Evolutionary conservation across 92 coral and sea anemone genomes (phyloP).

Genomic region (Porites lobata): DNA sequence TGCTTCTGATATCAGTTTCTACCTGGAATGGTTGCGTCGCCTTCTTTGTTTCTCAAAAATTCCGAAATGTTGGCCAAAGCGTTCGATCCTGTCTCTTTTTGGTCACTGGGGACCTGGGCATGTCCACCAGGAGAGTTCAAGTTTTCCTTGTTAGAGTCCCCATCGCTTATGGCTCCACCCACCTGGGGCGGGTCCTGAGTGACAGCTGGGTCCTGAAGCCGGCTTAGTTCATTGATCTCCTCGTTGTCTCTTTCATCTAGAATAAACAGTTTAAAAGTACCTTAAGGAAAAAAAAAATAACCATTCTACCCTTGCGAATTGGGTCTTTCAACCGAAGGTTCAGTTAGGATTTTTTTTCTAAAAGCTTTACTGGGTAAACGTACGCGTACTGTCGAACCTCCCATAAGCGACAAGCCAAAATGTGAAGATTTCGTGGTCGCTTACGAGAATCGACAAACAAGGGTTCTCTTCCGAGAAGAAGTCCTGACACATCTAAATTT

Average conservation of each 20-base stretch:
- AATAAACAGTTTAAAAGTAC: neutral
- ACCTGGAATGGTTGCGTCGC: conserved; percentile 29
- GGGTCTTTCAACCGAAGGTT: too few relatives aligned
- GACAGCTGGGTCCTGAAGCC: conserved; percentile 39
- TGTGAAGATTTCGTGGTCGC: too few relatives aligned
- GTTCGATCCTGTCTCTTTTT: conserved; percentile 38
- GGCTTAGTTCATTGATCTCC: conserved; percentile 45
- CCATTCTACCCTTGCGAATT: too few relatives aligned
- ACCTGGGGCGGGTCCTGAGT: conserved; percentile 28
- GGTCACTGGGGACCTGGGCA: conserved; percentile 37
- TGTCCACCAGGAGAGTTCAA: conserved; percentile 14
- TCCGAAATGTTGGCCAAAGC: conserved; percentile 38
- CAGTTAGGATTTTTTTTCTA: too few relatives aligned
- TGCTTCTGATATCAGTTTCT: neutral
- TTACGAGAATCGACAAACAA: too few relatives aligned
- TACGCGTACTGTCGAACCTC: too few relatives aligned
- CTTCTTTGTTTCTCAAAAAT: conserved; percentile 37
- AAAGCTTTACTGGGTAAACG: too few relatives aligned
- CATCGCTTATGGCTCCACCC: conserved; percentile 16
- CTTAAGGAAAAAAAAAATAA: neutral
- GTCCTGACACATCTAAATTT: too few relatives aligned
- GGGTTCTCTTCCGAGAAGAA: too few relatives aligned
- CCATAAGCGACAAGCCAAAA: too few relatives aligned
- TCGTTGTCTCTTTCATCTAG: conserved; percentile 42
- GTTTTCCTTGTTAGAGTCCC: conserved; percentile 4